Evolutionary conservation across 1,140 invertebrate species (phyloP), one percentile per base, ranked within the genome.

Genomic region (Drosophila hydei): DNA sequence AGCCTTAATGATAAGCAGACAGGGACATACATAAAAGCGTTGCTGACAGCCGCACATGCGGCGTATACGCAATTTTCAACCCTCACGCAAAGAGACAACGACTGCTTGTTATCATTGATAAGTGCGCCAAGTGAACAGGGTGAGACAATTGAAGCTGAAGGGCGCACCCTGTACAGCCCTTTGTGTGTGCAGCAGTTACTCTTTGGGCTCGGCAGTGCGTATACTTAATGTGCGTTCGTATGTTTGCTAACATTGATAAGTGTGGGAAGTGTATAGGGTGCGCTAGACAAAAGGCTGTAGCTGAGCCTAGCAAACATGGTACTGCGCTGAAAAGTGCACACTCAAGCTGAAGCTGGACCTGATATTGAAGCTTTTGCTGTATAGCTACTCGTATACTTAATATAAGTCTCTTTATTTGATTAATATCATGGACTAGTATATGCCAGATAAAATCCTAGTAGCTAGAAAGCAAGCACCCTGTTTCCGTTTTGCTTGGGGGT

Each of bases 41-140:
- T 36, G 47, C 36, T 61, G 48, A 54, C 40, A 27, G 36, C 23
- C 6, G 52, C 21, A 69, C 52, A 61, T 38, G 51, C 43, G 16
- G 27, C 81, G 81, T 80, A 85, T 85, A 87, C 81, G 77, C 65
- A 87, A 87, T 87, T 65, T 75, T 72, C 70, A 85, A 72, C 83
- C 83, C 81, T 65, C 63, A 12, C 55, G 30, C 43, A n/a, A 33
- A 11, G 9, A 19, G 18, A 18, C 43, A 11, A 9, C 43, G 43
- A 19, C 9, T 21, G 43, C 19, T 45, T 69, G 60, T 75, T 85
- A 81, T 87, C 81, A 85, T 77, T 68, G 60, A 71, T 70, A 87
- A 85, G 65, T 74, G 43, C 19, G 43, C 19, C 11, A 45, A 45
- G n/a, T 5, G 11, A 21, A 45, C 43, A 45, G 43, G 43, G 43